Evolutionary conservation across 1,140 invertebrate genomes (phyloP).

Genomic region (Solenopsis invicta): DNA sequence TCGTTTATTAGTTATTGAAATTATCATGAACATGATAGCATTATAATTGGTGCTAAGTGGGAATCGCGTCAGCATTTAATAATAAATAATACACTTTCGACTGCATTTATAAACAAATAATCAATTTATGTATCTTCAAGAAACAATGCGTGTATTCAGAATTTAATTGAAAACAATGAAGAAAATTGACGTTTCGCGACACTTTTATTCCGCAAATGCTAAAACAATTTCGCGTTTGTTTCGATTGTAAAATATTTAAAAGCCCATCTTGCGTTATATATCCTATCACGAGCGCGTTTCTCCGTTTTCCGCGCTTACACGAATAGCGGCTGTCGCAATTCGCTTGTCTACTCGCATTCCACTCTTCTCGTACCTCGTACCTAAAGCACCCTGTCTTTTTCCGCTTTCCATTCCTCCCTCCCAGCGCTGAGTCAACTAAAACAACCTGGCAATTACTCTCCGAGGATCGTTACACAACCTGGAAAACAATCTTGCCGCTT

Average conservation of each 20-base stretch:
- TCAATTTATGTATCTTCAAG: not conserved
- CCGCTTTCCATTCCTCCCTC: constrained; percentile 65
- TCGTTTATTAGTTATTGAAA: constrained; percentile 29
- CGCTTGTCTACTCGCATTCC: constrained; percentile 43
- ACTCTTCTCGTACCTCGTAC: not conserved
- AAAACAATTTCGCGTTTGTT: not conserved
- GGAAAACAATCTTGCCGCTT: constrained; percentile 80
- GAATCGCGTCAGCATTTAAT: not conserved
- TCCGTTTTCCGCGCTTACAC: constrained; percentile 27
- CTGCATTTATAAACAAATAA: not conserved
- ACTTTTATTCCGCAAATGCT: not conserved
- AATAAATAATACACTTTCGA: constrained; percentile 23
- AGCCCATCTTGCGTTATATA: not conserved
- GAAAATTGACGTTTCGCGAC: not conserved
- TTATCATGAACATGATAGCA: constrained; percentile 34
- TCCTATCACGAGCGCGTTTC: constrained; percentile 15
- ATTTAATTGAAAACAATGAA: not conserved
- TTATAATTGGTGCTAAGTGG: constrained; percentile 13
- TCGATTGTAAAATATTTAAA: constrained; percentile 51
- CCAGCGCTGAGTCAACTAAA: constrained; percentile 82
- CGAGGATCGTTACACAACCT: constrained; percentile 80
- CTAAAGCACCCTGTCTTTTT: constrained; percentile 33
- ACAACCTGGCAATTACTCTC: constrained; percentile 83
- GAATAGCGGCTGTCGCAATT: constrained; percentile 48
- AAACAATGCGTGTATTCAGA: not conserved